These are phyloP conservation scores for Mus caroli DNA, from an alignment of 2,797 vertebrate genomes.

Conservation along the genomic window DNA sequence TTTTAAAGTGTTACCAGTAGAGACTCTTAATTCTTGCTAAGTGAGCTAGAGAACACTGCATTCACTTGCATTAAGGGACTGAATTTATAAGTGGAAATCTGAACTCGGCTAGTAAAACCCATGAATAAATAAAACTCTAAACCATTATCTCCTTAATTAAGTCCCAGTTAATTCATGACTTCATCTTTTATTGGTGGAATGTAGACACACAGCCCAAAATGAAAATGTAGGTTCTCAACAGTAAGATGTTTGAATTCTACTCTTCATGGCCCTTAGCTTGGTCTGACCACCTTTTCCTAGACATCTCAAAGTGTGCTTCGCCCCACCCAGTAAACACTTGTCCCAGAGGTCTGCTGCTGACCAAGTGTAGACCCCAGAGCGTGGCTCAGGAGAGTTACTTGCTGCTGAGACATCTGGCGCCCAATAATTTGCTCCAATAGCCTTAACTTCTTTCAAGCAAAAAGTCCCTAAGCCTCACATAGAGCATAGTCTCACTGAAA, in stretches of 20 bases:
- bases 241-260: neutral
- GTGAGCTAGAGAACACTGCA: neutral
- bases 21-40: conserved; percentile 64
- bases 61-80: conserved; percentile 48
- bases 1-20: conserved; percentile 57
- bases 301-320: conserved; percentile 16
- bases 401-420: conserved; percentile 3
- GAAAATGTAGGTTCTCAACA: conserved; percentile 40
- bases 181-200: conserved; percentile 64
- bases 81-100: conserved; percentile 55
- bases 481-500: neutral
- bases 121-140: conserved; percentile 74
- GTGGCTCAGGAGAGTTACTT: conserved; percentile 8
- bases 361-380: neutral
- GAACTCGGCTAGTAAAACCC: conserved; percentile 37
- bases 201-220: conserved; percentile 59
- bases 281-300: neutral
- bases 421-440: conserved; percentile 52
- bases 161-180: conserved; percentile 68
- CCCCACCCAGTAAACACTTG: neutral
- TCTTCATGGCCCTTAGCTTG: neutral
- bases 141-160: conserved; percentile 72
- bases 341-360: neutral
- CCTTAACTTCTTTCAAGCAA: conserved; percentile 56
- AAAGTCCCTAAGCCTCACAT: conserved; percentile 50